Base-by-base conservation (phyloP, 2,888 invertebrate genomes). In the Drosophila hamatofila region DNA sequence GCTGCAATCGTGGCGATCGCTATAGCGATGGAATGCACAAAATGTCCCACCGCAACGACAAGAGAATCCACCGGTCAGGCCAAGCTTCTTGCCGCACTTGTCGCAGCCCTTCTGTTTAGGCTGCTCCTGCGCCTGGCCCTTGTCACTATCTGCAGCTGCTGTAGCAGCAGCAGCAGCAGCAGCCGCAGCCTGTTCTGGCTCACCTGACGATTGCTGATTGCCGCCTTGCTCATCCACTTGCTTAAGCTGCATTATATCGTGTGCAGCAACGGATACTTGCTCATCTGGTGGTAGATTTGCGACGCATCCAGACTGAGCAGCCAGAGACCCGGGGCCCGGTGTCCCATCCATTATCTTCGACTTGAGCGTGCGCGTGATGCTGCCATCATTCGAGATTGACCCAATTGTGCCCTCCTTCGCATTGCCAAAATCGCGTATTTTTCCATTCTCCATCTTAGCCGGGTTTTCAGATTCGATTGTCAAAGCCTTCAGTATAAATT, bases 81-180 rank as follows among this genome's bases (percentile, higher is more conserved):
- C 86, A n/a, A 85, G 60, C 25, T 84, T 84, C 64, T 85, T 84
- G 67, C 80, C 78, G 30, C 88, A 83, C 35, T 81, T 84, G 49
- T 67, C 72, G 23, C 83, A 83, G 33, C 85, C 82, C 25, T 87
- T 87, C 16, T 55, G 59, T 9, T 64, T 72, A 1, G 76, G 46
- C 41, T 58, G 51, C 39, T 56, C 49, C 16, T 39, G 52, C 1
- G 46, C n/a, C 44, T 71, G 49, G 2, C 21, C 58, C 18, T 46
- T 27, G 7, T 6, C 39, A 8, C 16, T 16, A 14, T 30, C 42
- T n/a, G n/a, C 27, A 35, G 18, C 9, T 7, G 33, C 55, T 9
- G 49, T 7, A 21, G 23, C 42, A 18, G 27, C 5, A n/a, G n/a
- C n/a, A n/a, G n/a, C n/a, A n/a, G n/a, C n/a, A n/a, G n/a, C n/a